Evolutionary conservation across 2,888 invertebrate genomes (phyloP).

Genomic region (Melanargia galathea): DNA sequence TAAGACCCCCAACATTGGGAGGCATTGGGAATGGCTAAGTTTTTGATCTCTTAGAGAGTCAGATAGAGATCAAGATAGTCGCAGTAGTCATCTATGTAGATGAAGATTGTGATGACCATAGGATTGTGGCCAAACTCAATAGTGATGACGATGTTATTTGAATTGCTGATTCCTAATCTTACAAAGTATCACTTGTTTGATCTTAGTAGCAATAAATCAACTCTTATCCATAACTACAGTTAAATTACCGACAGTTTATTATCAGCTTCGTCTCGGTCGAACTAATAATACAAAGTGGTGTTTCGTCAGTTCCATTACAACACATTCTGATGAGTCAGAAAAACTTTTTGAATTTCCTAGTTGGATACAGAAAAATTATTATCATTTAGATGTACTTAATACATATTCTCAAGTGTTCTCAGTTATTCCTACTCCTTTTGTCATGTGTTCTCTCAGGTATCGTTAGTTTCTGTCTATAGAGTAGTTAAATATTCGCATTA

Average conservation of each 20-base stretch:
- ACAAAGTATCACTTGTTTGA: background rate
- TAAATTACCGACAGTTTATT: background rate
- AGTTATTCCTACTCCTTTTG: background rate
- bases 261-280: background rate
- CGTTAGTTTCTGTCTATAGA: background rate
- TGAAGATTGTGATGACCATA: no score
- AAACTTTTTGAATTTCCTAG: background rate
- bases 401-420: background rate
- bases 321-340: background rate
- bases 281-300: background rate
- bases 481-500: conserved; percentile 1
- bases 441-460: background rate
- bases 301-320: background rate
- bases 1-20: no score
- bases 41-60: no score
- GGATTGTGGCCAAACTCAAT: background rate
- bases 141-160: background rate
- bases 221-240: background rate
- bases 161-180: no score
- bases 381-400: background rate
- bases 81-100: no score
- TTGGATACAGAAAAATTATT: background rate
- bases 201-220: background rate
- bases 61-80: no score
- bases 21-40: no score